Percentiles rank a stretch among this genome's conserved stretches.
phyloP scores from a whole-genome alignment of 2,113 vertebrate species.

The Grantiella picta region DNA sequence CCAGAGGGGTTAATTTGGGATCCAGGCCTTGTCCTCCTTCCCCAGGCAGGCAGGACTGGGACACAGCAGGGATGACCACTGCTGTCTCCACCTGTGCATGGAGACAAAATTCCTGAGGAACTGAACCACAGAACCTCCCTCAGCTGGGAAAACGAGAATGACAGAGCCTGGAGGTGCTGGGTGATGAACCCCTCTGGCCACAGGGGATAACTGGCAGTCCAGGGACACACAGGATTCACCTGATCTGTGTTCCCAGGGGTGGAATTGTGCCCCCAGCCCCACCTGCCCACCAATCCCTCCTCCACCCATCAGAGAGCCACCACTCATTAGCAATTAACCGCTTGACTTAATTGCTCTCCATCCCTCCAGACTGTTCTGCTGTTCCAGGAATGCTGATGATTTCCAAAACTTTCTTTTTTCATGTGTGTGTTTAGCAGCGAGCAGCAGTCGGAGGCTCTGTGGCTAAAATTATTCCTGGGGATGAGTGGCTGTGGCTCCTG shows the following conservation, averaged over 20 bases:
- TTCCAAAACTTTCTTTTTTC: conserved; percentile 9
- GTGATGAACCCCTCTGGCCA: background rate
- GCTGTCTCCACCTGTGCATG: background rate
- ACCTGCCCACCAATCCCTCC: accelerated
- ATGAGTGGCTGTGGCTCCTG: conserved; percentile 56
- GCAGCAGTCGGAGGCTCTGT: conserved; percentile 13
- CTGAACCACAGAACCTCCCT: accelerated
- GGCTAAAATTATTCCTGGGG: conserved; percentile 69
- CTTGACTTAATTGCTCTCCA: conserved; percentile 43
- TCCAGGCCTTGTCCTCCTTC: background rate
- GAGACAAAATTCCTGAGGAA: accelerated
- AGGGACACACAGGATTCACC: accelerated
- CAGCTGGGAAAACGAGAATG: background rate
- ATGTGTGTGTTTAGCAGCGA: background rate
- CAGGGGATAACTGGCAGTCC: no score
- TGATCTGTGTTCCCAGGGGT: background rate
- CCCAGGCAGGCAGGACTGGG: background rate
- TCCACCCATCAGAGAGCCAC: background rate
- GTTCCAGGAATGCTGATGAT: conserved; percentile 42
- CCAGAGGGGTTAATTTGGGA: accelerated
- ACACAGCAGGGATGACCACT: no score
- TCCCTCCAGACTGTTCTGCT: background rate
- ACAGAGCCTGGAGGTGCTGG: background rate
- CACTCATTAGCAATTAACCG: conserved; percentile 6
- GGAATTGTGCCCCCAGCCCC: background rate